Evolutionary conservation across 53 echinoderm and acorn worm genomes (phyloP).

Genomic region (Holothuria scabra): DNA sequence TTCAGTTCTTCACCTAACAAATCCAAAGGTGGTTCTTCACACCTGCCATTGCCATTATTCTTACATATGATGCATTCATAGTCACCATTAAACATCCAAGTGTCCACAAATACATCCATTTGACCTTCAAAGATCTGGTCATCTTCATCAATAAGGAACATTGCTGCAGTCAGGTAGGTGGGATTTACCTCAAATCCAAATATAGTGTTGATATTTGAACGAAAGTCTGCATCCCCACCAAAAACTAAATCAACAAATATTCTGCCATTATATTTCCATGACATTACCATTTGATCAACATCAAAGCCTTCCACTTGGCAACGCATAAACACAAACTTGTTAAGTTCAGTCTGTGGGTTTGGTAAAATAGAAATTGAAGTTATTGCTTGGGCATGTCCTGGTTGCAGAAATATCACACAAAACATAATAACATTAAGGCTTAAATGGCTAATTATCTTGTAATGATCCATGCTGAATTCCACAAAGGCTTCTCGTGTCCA

Average conservation of each 20-base stretch:
- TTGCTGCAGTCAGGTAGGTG: too few species aligned
- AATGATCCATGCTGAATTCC: too few species aligned
- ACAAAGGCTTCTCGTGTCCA: too few species aligned
- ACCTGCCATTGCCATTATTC: background rate
- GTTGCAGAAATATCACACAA: too few species aligned
- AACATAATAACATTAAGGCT: too few species aligned
- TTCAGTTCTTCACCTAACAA: background rate
- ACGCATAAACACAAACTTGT: background rate
- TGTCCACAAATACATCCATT: conserved; percentile 2
- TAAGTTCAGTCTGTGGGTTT: too few species aligned
- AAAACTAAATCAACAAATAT: conserved; percentile 24
- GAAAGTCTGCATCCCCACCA: background rate
- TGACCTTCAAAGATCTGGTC: background rate
- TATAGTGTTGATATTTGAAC: background rate
- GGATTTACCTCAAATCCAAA: background rate
- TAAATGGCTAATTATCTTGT: too few species aligned
- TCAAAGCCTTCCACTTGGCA: background rate
- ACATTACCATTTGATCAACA: background rate
- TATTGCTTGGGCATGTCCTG: too few species aligned
- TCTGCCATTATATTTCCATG: conserved; percentile 15
- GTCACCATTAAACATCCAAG: conserved; percentile 10
- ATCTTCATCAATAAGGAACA: background rate
- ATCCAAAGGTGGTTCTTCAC: background rate
- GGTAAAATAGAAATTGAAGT: too few species aligned
- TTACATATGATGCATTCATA: conserved; percentile 13